These are phyloP conservation scores for Elgaria multicarinata DNA, from an alignment of 2,113 vertebrate genomes.

Conservation along the genomic window DNA sequence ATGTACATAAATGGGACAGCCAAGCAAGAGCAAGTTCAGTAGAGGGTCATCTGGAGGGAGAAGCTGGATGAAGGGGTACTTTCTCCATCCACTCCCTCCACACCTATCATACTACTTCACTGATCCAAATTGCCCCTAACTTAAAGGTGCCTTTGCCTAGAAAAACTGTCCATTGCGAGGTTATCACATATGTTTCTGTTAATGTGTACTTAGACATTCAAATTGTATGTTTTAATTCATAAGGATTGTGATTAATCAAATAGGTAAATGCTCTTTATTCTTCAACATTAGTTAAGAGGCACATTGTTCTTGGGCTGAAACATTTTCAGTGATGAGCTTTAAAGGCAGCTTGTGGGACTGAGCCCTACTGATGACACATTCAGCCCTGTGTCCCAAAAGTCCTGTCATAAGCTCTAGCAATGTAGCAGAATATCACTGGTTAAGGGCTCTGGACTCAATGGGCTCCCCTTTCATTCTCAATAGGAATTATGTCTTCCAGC, in stretches of 20 bases:
- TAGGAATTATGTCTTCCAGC: conserved; percentile 98
- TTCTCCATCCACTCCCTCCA: neutral
- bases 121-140: neutral
- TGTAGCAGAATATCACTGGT: accelerated
- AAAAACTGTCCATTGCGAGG: neutral
- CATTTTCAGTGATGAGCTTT: neutral
- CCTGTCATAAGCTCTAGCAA: neutral
- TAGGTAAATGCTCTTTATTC: neutral
- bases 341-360: neutral
- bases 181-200: neutral
- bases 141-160: neutral
- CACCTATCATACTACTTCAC: too few relatives aligned
- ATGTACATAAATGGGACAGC: neutral
- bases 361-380: neutral
- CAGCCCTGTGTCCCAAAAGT: too few relatives aligned
- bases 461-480: neutral
- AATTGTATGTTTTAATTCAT: neutral
- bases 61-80: neutral
- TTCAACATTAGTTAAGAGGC: neutral
- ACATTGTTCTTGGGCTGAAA: neutral
- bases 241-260: neutral
- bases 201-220: too few relatives aligned
- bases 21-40: too few relatives aligned
- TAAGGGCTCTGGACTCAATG: neutral
- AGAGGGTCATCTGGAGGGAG: neutral